phyloP scores from a whole-genome alignment of 2,113 vertebrate genomes.

The Eubucco bourcierii region DNA sequence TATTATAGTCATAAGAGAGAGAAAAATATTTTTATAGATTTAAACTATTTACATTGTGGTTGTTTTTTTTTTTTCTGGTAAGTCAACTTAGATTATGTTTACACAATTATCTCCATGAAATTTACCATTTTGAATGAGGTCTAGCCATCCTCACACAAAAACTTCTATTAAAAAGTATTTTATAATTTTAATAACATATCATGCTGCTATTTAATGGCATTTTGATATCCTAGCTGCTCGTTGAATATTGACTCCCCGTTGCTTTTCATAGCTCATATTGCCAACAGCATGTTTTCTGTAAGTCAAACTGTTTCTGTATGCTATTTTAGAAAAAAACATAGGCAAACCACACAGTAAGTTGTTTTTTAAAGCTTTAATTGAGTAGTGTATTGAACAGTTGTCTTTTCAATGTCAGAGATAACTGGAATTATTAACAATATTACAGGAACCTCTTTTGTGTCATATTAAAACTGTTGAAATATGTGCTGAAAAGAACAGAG shows the following conservation, averaged over 20 bases:
- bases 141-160: conserved; percentile 9
- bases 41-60: neutral
- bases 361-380: conserved; percentile 19
- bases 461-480: neutral
- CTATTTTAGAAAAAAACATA: conserved; percentile 44
- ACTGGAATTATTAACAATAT: neutral
- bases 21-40: neutral
- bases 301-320: conserved; percentile 28
- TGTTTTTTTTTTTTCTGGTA: neutral
- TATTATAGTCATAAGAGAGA: neutral
- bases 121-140: conserved; percentile 31
- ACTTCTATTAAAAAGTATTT: conserved; percentile 53
- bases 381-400: neutral
- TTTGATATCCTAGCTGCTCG: conserved; percentile 51
- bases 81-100: neutral
- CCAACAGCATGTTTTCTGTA: conserved; percentile 42
- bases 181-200: conserved; percentile 57
- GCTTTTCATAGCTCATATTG: conserved; percentile 49
- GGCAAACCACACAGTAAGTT: neutral
- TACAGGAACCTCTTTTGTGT: neutral
- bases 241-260: conserved; percentile 36
- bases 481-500: neutral
- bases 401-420: neutral
- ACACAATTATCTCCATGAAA: conserved; percentile 12
- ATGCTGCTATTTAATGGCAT: conserved; percentile 40